Evolutionary conservation across 2,113 vertebrate species (phyloP).

Genomic region (Emydura subglobosa): DNA sequence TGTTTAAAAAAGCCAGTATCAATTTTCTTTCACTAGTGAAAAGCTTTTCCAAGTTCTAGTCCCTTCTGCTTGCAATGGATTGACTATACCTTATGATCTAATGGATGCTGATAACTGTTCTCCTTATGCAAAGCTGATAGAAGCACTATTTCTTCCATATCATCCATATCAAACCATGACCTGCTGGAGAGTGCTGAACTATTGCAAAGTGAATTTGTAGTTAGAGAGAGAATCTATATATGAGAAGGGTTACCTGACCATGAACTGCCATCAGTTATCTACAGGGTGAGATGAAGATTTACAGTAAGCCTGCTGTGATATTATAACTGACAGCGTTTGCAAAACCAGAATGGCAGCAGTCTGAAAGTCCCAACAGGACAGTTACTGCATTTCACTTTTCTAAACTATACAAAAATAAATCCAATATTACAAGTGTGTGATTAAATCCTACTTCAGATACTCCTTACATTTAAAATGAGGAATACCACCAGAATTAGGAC

Average conservation of each 20-base stretch:
- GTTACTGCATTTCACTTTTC: not conserved
- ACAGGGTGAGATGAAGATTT: not conserved
- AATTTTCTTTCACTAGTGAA: slow-evolving; percentile 68
- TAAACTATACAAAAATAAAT: slow-evolving; percentile 4
- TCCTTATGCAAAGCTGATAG: slow-evolving; percentile 67
- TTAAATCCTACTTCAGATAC: not conserved
- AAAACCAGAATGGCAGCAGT: not conserved
- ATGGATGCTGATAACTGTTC: slow-evolving; percentile 69
- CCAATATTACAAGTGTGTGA: not conserved
- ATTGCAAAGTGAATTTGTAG: slow-evolving; percentile 14
- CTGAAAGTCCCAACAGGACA: slow-evolving; percentile 11
- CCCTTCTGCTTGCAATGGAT: slow-evolving; percentile 70
- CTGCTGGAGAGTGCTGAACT: slow-evolving; percentile 54
- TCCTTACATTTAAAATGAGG: not conserved
- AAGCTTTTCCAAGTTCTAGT: slow-evolving; percentile 58
- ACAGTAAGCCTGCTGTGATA: not conserved
- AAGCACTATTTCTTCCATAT: slow-evolving; percentile 58
- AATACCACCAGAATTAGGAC: no score
- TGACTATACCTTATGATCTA: slow-evolving; percentile 71
- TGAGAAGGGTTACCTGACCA: not conserved
- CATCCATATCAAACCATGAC: slow-evolving; percentile 24
- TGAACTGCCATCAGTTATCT: not conserved
- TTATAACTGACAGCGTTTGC: not conserved
- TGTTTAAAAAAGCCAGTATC: slow-evolving; percentile 50
- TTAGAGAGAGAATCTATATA: not conserved